Evolutionary conservation across 2,113 vertebrate species (phyloP), one percentile per base, ranked within the genome.

Genomic region (Sciurus niger): DNA sequence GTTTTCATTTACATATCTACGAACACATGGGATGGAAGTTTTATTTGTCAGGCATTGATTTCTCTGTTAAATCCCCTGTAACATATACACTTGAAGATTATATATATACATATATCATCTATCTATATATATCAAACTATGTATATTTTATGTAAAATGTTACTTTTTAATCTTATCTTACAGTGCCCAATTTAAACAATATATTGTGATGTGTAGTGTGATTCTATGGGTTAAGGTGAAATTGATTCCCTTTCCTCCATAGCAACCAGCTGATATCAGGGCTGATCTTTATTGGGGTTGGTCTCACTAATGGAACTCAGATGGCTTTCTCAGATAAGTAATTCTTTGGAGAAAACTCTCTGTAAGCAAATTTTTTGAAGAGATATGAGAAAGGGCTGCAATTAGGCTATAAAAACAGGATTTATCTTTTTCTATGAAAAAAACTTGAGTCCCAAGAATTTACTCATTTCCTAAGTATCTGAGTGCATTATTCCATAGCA

Each of bases 361-460:
- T 72, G n/a, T 84, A 94, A 95, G 86, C 70, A 93, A 94, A 95
- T 70, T 78, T 63, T n/a, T 79, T 94, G 40, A 53, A 58, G 78
- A 78, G 13, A 88, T 43, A 37, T 83, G 74, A 94, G 84, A 93
- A 95, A 89, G 72, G 83, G 68, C 30, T 94, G 80, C 10, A 58
- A 12, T 65, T 92, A 80, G 77, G 37, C 67, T 85, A 24, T 70
- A 85, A 79, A 83, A 96, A 48, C 13, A 77, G 53, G 74, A 14
- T 32, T 67, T 46, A n/a, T 80, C 4, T 67, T 97, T 85, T 58
- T 87, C 53, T 67, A 12, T 28, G 30, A 73, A 24, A 72, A 83
- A 78, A 77, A 67, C 1, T 70, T 92, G 34, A 34, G 4, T 74
- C 9, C 8, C 34, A 70, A 51, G 8, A 84, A 30, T 89, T 43